Evolutionary conservation across 2,113 vertebrate species (phyloP).

Genomic region (Cercopithecus mona): DNA sequence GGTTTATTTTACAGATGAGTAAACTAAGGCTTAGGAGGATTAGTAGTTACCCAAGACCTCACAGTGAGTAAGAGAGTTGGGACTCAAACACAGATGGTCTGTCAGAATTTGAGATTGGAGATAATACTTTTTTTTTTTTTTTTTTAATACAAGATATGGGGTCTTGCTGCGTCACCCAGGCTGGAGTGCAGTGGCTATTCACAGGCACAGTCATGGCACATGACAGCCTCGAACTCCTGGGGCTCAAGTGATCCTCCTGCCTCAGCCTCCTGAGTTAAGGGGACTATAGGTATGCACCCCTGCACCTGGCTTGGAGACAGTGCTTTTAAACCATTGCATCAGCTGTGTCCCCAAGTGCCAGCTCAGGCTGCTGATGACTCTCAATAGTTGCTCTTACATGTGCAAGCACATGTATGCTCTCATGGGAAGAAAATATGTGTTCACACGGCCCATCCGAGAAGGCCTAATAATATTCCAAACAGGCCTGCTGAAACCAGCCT

Average conservation of each 20-base stretch:
- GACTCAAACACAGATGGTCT: not conserved
- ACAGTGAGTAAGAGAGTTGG: not conserved
- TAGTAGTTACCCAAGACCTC: not conserved
- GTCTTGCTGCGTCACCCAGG: not conserved
- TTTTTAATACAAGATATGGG: not conserved
- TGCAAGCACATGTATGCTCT: rapidly evolving
- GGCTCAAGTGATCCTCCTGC: not conserved
- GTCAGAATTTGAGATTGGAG: not conserved
- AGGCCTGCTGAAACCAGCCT: not conserved
- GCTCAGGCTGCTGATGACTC: not conserved
- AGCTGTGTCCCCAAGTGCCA: not conserved
- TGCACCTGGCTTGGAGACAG: not conserved
- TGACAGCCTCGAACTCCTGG: not conserved
- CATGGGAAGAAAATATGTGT: not conserved
- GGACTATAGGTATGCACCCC: not conserved
- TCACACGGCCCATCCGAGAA: not conserved
- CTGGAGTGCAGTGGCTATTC: not conserved
- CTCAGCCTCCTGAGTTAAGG: not conserved
- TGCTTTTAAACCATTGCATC: not conserved
- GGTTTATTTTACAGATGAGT: not conserved
- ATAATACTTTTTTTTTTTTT: not conserved
- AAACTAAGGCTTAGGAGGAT: not conserved
- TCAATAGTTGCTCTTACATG: not conserved
- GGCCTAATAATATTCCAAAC: not conserved
- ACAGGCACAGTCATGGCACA: not conserved